These are phyloP conservation scores for Chrysodeixis includens DNA, from an alignment of 2,888 invertebrate species.

Conservation along the genomic window DNA sequence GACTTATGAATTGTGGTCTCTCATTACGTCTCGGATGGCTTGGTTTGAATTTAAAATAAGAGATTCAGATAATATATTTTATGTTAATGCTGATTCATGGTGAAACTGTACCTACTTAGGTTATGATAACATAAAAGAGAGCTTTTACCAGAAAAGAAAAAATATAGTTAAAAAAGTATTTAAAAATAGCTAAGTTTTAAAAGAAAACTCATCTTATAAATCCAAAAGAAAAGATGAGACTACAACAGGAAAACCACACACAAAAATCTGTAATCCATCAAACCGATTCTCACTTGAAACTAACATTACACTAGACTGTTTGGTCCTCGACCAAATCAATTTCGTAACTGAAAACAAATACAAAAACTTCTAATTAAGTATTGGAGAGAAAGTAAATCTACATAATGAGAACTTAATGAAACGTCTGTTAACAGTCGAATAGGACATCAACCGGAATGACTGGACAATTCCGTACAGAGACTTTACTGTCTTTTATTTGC, in stretches of 20 bases:
- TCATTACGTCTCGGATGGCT: neutral
- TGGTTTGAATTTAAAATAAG: neutral
- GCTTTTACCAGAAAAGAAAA: too few relatives aligned
- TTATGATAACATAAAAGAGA: too few relatives aligned
- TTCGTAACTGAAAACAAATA: conserved; percentile 21
- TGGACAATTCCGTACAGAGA: conserved; percentile 27
- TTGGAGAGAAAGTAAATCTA: conserved; percentile 59
- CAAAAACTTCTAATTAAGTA: conserved; percentile 39
- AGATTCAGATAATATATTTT: too few relatives aligned
- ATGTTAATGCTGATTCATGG: too few relatives aligned
- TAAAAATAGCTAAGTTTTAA: too few relatives aligned
- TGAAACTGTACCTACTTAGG: too few relatives aligned
- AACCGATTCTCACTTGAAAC: conserved; percentile 2
- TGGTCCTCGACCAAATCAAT: conserved; percentile 15
- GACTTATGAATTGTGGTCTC: conserved; percentile 1
- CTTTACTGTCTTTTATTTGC: conserved; percentile 37
- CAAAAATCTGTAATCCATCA: neutral
- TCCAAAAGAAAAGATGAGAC: too few relatives aligned
- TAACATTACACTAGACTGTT: neutral
- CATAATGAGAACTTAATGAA: conserved; percentile 59
- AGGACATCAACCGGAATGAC: conserved; percentile 57
- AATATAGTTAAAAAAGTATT: too few relatives aligned
- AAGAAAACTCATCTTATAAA: too few relatives aligned
- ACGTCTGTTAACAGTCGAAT: conserved; percentile 53
- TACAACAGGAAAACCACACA: neutral